Base-by-base conservation (phyloP, 1,140 invertebrate species). In the Leptinotarsa undecemlineata region DNA sequence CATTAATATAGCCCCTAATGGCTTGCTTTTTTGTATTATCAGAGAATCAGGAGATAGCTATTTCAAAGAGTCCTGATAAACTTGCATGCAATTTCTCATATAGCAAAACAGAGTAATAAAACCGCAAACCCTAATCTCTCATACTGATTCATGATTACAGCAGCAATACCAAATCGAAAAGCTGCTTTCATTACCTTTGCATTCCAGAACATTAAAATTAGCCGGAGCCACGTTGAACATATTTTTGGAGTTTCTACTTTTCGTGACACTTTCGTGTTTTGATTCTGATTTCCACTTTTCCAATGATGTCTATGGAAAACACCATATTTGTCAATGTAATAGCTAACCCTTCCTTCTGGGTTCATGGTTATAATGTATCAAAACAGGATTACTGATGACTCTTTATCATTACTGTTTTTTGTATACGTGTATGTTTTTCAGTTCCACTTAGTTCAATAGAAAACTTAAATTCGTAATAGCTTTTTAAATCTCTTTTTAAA, bases 141-240 rank as follows among this genome's bases (percentile, higher is more conserved):
- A 76, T 80, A 81, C 64, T 78, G 77, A 75, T 80, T 82, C 81
- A 83, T 83, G 26, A 83, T 78, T 19, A 81, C 72, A 23, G 81
- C 81, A 51, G 80, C 82, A 17, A 83, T 61, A 11, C 81, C 81
- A 79, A 83, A 82, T 67, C 81, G 81, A 42, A 82, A 64, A 64
- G 82, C 82, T 21, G 82, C 76, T 74, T 77, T 80, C 72, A 83
- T 75, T n/a, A 83, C 82, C 66, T 78, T 73, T 42, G 76, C 68
- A 76, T 80, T 83, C 78, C 81, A 83, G 77, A 83, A 83, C 75
- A 83, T 78, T 5, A 80, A 60, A 48, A 83, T 83, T 14, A 83
- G 76, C 23, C 79, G 68, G n/a, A 83, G 62, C 82, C 82, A 83
- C 60, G 78, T 74, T 4, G 76, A 51, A 19, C 20, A 66, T 15